Evolutionary conservation across 2,888 invertebrate species (phyloP).

Genomic region (Agapostemon virescens): DNA sequence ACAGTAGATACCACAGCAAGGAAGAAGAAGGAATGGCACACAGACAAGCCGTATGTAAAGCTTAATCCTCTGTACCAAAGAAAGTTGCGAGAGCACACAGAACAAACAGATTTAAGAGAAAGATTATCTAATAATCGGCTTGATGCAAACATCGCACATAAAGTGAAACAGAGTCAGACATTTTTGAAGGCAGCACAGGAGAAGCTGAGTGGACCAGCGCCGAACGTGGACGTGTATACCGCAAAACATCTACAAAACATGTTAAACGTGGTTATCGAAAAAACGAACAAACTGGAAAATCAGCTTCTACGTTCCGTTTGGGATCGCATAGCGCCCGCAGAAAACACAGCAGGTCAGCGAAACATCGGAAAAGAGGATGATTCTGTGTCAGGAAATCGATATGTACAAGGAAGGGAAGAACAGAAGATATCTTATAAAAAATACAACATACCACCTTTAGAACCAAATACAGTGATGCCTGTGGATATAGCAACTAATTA

Average conservation of each 20-base stretch:
- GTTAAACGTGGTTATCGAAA: conserved; percentile 76
- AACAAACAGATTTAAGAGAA: conserved; percentile 71
- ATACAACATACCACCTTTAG: conserved; percentile 63
- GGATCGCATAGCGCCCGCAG: conserved; percentile 78
- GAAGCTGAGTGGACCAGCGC: conserved; percentile 69
- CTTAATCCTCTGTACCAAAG: conserved; percentile 69
- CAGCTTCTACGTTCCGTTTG: conserved; percentile 78
- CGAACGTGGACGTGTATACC: conserved; percentile 71
- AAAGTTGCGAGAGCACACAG: conserved; percentile 68
- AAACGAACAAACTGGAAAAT: conserved; percentile 76
- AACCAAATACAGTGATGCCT: conserved; percentile 64
- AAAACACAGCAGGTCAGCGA: conserved; percentile 40
- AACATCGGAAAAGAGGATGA: conserved; percentile 37
- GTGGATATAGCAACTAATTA: not conserved
- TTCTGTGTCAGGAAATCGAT: conserved; percentile 69
- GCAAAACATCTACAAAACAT: conserved; percentile 77
- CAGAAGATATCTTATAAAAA: conserved; percentile 56
- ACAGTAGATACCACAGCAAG: conserved; percentile 46
- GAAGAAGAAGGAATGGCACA: conserved; percentile 59
- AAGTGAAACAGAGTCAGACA: conserved; percentile 74
- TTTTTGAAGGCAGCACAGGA: conserved; percentile 75
- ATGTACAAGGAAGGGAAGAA: conserved; percentile 69
- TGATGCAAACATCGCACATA: conserved; percentile 73
- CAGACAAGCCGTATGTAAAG: conserved; percentile 56
- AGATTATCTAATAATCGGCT: conserved; percentile 70